Evolutionary conservation across 2,797 vertebrate species (phyloP).

Genomic region (Alectoris magna): DNA sequence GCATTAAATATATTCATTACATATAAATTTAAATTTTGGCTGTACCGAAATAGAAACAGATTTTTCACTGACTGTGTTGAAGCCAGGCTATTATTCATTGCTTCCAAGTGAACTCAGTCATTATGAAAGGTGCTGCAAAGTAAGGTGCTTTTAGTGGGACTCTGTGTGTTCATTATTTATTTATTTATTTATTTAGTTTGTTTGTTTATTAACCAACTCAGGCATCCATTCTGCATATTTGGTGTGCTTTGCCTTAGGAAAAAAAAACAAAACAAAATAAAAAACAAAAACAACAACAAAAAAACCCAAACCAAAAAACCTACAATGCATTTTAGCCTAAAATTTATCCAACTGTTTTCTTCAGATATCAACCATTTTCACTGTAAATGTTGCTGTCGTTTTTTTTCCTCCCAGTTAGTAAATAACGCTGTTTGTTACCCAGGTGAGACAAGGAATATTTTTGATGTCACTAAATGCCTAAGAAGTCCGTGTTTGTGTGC

Average conservation of each 20-base stretch:
- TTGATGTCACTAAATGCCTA: neutral
- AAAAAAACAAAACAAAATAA: neutral
- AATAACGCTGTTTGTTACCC: neutral
- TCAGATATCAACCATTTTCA: neutral
- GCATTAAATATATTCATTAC: neutral
- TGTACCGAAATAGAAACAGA: neutral
- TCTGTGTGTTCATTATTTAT: neutral
- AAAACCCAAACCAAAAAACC: too few species aligned
- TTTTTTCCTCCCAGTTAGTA: neutral
- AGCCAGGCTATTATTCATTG: neutral
- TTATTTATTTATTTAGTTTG: neutral
- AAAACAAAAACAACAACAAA: neutral
- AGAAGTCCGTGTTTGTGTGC: rapidly evolving
- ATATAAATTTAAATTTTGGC: neutral
- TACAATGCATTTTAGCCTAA: neutral
- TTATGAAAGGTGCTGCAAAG: neutral
- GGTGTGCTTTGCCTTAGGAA: neutral
- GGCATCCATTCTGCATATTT: neutral
- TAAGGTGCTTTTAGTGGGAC: neutral
- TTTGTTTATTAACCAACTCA: neutral
- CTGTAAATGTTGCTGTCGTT: neutral
- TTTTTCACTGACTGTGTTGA: neutral
- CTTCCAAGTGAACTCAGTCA: neutral
- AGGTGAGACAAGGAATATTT: neutral
- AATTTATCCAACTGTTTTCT: neutral